A percentile compares a stretch with the other conserved stretches of the same genome.
These are phyloP conservation scores for Volucella inflata DNA, from an alignment of 2,888 invertebrate genomes.

Conservation along the genomic window DNA sequence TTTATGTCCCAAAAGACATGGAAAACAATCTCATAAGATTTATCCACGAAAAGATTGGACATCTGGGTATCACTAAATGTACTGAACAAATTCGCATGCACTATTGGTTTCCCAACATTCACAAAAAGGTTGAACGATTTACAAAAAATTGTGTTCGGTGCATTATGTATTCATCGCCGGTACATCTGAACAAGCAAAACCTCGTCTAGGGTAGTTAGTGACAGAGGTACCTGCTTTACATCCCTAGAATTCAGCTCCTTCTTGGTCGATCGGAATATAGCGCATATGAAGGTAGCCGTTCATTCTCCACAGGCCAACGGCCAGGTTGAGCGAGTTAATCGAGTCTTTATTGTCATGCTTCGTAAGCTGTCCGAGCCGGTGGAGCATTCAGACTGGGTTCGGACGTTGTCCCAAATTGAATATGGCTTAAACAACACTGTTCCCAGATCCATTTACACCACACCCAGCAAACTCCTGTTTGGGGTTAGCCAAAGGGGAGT, in stretches of 20 bases:
- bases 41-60: constrained; percentile 61
- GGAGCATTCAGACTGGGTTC: constrained; percentile 38
- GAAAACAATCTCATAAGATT: constrained; percentile 44
- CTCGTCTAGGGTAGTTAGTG: no score
- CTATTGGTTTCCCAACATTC: constrained; percentile 82
- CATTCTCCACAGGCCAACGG: no score
- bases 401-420: constrained; percentile 54
- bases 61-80: constrained; percentile 44
- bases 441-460: no score
- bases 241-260: no score
- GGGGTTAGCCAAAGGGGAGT: no score
- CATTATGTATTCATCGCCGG: constrained; percentile 78
- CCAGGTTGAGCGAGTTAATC: constrained; percentile 60
- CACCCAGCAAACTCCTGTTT: no score
- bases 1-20: no score
- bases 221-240: no score
- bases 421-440: constrained; percentile 76
- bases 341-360: constrained; percentile 40
- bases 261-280: no score
- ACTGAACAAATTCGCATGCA: constrained; percentile 53
- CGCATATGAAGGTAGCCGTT: no score
- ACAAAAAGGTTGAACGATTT: no score
- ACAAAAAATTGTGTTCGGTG: no score
- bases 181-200: constrained; percentile 77
- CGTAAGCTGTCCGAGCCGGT: constrained; percentile 43